phyloP scores from a whole-genome alignment of 2,888 invertebrate genomes.

The Orchesellides sinensis region DNA sequence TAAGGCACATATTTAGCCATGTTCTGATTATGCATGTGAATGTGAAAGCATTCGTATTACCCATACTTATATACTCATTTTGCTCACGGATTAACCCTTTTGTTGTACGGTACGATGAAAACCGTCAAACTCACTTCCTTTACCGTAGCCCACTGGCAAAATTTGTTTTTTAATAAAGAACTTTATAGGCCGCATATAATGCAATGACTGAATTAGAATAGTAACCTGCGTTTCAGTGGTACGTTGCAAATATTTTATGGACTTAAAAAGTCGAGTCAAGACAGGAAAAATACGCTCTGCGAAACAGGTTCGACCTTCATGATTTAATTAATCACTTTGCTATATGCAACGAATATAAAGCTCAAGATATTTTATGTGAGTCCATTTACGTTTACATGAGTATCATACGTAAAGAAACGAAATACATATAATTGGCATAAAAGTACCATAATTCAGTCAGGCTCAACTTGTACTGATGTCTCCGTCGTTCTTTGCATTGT shows the following conservation, averaged over 20 bases:
- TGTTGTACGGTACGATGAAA: neutral
- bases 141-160: too few relatives aligned
- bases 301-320: slow-evolving; percentile 6
- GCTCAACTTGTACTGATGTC: too few relatives aligned
- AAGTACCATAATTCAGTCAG: too few relatives aligned
- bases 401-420: neutral
- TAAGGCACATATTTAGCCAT: too few relatives aligned
- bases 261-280: slow-evolving; percentile 3
- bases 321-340: slow-evolving; percentile 37
- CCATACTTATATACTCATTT: too few relatives aligned
- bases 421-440: neutral
- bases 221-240: neutral
- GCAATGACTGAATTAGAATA: too few relatives aligned
- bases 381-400: neutral
- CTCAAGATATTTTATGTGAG: neutral
- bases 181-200: too few relatives aligned
- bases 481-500: too few relatives aligned
- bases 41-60: too few relatives aligned
- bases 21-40: too few relatives aligned
- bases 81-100: neutral
- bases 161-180: neutral
- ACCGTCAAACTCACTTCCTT: too few relatives aligned
- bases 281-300: slow-evolving; percentile 2
- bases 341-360: slow-evolving; percentile 4
- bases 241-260: neutral